A percentile compares a stretch with the other conserved stretches of the same genome.
Conservation (phyloP, 1,140 invertebrate species). For the Eriocheir sinensis region DNA sequence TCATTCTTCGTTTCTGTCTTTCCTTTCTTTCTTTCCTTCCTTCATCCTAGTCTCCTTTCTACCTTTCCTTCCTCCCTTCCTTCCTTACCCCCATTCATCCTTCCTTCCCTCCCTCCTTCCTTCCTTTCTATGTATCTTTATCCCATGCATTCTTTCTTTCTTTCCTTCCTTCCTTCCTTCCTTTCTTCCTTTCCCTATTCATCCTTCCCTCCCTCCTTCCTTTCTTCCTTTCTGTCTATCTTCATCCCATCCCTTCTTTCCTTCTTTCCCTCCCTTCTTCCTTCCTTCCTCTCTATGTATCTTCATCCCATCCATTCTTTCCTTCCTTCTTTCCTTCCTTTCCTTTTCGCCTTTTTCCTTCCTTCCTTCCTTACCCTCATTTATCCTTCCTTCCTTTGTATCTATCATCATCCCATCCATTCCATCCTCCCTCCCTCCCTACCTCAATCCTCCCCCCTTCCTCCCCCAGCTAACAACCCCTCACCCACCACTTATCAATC, state of each 20-base stretch:
- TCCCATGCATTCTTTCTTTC: background rate
- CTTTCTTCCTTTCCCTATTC: background rate
- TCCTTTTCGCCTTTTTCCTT: background rate
- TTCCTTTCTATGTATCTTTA: no score
- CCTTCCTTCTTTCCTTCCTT: no score
- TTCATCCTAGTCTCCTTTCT: no score
- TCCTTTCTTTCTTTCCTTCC: no score
- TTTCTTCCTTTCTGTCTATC: background rate
- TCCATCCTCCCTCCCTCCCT: no score
- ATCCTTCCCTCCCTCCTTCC: background rate
- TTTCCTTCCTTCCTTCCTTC: background rate
- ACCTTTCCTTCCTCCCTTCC: no score
- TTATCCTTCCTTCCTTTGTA: no score
- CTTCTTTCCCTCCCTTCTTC: background rate
- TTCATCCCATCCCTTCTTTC: background rate
- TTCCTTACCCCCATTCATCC: no score
- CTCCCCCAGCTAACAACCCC: background rate
- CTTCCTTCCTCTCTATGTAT: background rate
- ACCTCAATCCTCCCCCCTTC: background rate
- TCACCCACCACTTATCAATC: slow-evolving; percentile 82
- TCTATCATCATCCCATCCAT: no score
- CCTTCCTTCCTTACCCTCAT: no score
- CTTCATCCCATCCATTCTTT: background rate
- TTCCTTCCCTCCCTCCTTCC: no score
- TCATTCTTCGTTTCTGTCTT: no score